Percentiles rank a stretch among this genome's conserved stretches.
These are phyloP conservation scores for Palythoa grandis DNA, from an alignment of 92 coral and sea anemone species.

Conservation along the genomic window DNA sequence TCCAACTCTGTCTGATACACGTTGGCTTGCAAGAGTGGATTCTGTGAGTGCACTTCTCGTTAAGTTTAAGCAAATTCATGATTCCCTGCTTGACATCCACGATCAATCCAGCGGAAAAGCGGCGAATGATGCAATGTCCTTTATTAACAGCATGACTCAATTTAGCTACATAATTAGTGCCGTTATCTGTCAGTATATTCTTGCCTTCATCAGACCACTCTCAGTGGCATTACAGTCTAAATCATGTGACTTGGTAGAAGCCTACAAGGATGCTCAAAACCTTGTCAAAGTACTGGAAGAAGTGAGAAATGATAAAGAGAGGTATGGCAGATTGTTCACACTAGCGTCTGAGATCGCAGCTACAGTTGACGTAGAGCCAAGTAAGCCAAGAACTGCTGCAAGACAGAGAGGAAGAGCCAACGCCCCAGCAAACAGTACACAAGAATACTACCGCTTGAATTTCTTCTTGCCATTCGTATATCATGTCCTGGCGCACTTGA, in stretches of 20 bases:
- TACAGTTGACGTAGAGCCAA: slow-evolving; percentile 48
- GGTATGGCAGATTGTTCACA: slow-evolving; percentile 17
- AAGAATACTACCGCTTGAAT: slow-evolving; percentile 41
- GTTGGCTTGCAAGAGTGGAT: slow-evolving; percentile 59
- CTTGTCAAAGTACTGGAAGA: slow-evolving; percentile 41
- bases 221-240: slow-evolving; percentile 57
- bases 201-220: slow-evolving; percentile 57
- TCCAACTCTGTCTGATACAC: slow-evolving; percentile 52
- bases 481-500: slow-evolving; percentile 34
- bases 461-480: slow-evolving; percentile 45
- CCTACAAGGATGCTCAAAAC: slow-evolving; percentile 53
- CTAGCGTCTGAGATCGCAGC: slow-evolving; percentile 28
- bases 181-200: slow-evolving; percentile 50
- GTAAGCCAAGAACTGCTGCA: slow-evolving; percentile 60
- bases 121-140: slow-evolving; percentile 53
- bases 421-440: slow-evolving; percentile 19
- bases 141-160: slow-evolving; percentile 55
- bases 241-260: slow-evolving; percentile 53
- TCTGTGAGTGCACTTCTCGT: slow-evolving; percentile 43
- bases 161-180: slow-evolving; percentile 54
- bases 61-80: slow-evolving; percentile 40
- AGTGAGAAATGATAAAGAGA: slow-evolving; percentile 41
- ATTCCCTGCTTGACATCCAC: slow-evolving; percentile 51
- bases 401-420: slow-evolving; percentile 60
- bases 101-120: slow-evolving; percentile 53